phyloP scores from a whole-genome alignment of 1,140 invertebrate species.

The Apis laboriosa region DNA sequence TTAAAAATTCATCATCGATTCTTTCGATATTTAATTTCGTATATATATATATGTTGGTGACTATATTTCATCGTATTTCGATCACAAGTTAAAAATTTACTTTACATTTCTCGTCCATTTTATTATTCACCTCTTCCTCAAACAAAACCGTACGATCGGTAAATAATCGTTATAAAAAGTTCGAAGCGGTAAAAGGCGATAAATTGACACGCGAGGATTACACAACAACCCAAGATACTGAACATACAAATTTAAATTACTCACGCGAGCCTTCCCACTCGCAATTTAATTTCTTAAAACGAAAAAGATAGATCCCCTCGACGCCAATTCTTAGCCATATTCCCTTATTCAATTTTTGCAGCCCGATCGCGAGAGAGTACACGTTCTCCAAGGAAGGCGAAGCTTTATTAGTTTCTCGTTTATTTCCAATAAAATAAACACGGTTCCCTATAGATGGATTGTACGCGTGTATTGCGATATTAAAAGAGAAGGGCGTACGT shows the following conservation, averaged over 20 bases:
- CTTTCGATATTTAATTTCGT: too few species aligned
- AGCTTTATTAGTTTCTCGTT: neutral
- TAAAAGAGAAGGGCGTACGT: neutral
- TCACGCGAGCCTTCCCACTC: neutral
- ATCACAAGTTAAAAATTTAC: too few species aligned
- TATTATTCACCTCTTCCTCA: too few species aligned
- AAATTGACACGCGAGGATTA: too few species aligned
- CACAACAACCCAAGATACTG: too few species aligned
- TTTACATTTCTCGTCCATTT: too few species aligned
- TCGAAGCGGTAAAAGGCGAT: too few species aligned
- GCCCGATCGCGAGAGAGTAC: neutral
- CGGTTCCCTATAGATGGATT: neutral
- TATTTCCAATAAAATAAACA: slow-evolving; percentile 11
- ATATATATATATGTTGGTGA: too few species aligned
- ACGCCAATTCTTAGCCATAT: neutral
- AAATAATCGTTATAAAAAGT: too few species aligned
- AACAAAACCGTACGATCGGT: too few species aligned
- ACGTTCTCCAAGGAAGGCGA: neutral
- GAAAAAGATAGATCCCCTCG: neutral
- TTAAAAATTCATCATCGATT: too few species aligned
- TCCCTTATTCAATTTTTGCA: neutral
- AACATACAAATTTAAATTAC: neutral
- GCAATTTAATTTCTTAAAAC: neutral
- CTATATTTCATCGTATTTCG: too few species aligned
- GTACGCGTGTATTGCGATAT: neutral